Base-by-base conservation (phyloP, 1,140 invertebrate genomes). In the Brachionus asplanchnoidis region DNA sequence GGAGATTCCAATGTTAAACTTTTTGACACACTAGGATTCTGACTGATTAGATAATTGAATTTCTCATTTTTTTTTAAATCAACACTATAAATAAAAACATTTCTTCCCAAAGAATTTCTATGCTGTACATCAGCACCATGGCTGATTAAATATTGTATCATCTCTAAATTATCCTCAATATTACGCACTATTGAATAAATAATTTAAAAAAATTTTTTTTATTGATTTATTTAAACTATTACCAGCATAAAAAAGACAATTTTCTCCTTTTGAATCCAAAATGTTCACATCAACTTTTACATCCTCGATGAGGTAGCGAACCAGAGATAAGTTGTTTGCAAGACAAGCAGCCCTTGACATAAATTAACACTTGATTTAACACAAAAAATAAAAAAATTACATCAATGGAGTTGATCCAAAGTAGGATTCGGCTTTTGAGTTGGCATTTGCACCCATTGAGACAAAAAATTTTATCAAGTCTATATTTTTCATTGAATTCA, bases 231-330 rank as follows among this genome's bases (percentile, higher is more conserved):
- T 50, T n/a, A 14, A 50, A 50, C 46, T 14, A 40, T 56, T 82
- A 82, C 79, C 53, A 17, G 79, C 79, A 65, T 82, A 82, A 26
- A 65, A 82, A 26, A 82, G 79, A 82, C 79, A 82, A 44, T 14
- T 82, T 68, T 82, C 79, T 11, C 17, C 50, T 20, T 68, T 60
- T 26, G n/a, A 23, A 68, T 82, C 79, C 12, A 68, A 28, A 40
- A 26, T 26, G n/a, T 82, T 82, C 14, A 65, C 6, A 23, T 60
- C n/a, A 11, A 23, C 50, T 14, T 82, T 82, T 5, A 36, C 36
- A 14, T 82, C 53, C 40, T 82, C 79, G 23, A 82, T n/a, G 14
- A 82, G 17, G 40, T 65, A 82, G n/a, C 26, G 36, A 23, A 68
- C 79, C 28, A 82, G 26, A 23, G n/a, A 36, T 9, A 82, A 28